Evolutionary conservation across 2,797 vertebrate species (phyloP).

Genomic region (Linurgus olivaceus): DNA sequence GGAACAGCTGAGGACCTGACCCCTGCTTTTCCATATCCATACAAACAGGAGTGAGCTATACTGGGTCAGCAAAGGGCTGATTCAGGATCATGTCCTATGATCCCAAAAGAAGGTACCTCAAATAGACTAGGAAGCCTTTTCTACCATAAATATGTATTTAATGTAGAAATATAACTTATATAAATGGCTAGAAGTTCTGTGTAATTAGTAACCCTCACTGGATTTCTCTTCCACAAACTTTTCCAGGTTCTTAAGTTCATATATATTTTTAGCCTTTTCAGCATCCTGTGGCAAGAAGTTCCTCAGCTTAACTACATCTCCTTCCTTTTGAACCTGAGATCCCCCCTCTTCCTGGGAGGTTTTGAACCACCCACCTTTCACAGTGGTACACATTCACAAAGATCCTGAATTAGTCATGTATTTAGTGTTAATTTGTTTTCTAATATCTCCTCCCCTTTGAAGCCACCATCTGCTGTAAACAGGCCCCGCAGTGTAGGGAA

Average conservation of each 20-base stretch:
- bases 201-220: not conserved
- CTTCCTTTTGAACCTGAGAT: not conserved
- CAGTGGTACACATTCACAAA: not conserved
- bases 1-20: slow-evolving; percentile 43
- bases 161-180: not conserved
- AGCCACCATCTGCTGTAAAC: not conserved
- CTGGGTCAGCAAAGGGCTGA: slow-evolving; percentile 34
- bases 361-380: not conserved
- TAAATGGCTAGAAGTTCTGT: not conserved
- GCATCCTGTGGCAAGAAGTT: not conserved
- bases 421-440: not conserved
- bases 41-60: not conserved
- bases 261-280: not conserved
- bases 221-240: slow-evolving; percentile 23
- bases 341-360: not conserved
- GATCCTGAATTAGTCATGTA: not conserved
- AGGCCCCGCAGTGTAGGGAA: not conserved
- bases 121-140: not conserved
- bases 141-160: not conserved
- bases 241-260: not conserved
- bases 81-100: not conserved
- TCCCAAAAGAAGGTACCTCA: not conserved
- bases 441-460: not conserved
- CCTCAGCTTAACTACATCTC: not conserved
- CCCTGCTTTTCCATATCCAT: slow-evolving; percentile 56